Conservation (phyloP, 2,797 vertebrate genomes). For the Cercopithecus neglectus region DNA sequence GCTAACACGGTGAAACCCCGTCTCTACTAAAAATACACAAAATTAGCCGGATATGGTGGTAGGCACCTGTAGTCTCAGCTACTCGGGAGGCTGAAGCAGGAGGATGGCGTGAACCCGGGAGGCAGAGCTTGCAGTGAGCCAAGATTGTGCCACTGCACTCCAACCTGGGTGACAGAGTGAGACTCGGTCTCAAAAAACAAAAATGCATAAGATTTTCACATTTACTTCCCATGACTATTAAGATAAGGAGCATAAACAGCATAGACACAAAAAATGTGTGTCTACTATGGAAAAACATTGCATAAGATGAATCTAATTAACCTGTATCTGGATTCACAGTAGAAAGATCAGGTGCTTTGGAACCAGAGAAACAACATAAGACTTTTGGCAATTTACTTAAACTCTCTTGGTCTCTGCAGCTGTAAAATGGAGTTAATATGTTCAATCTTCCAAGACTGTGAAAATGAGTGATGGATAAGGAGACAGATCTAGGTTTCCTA, state of each 20-base stretch:
- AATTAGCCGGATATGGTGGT: no score
- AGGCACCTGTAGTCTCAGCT: no score
- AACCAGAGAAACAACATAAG: background rate
- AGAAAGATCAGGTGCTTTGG: background rate
- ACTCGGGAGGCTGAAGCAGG: no score
- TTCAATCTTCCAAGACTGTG: no score
- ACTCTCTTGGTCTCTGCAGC: background rate
- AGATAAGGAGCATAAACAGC: background rate
- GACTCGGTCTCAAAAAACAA: no score
- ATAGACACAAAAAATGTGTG: background rate
- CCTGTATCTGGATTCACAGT: rapidly evolving
- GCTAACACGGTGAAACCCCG: no score
- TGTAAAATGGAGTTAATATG: background rate
- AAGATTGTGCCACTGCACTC: rapidly evolving
- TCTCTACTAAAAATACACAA: no score
- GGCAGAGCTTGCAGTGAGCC: no score
- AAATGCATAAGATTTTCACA: background rate
- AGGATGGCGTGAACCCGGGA: no score
- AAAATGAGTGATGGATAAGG: background rate
- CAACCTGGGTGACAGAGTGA: no score
- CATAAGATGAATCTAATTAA: rapidly evolving
- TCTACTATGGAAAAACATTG: background rate
- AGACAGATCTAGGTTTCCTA: no score
- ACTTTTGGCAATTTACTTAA: background rate
- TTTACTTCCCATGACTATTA: background rate